These are phyloP conservation scores for Aurelia sp. DNA, from an alignment of 30 jellyfish, hydroid and myxozoan species.

Conservation along the genomic window DNA sequence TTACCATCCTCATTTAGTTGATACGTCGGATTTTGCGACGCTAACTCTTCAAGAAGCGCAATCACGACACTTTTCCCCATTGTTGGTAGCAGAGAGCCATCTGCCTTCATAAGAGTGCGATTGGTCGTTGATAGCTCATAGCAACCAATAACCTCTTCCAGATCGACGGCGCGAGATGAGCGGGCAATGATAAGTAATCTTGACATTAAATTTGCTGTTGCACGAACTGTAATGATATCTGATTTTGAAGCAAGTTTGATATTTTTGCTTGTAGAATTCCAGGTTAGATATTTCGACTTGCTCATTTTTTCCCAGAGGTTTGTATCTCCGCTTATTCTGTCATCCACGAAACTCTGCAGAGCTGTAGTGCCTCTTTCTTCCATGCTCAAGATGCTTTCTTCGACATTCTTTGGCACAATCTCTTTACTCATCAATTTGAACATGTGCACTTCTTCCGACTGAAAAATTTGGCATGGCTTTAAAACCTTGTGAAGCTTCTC, in stretches of 20 bases:
- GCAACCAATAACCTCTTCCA: too few relatives aligned
- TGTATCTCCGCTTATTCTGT: constrained; percentile 18
- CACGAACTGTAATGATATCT: constrained; percentile 31
- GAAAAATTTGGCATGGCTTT: neutral
- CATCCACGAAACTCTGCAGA: constrained; percentile 21
- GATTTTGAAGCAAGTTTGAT: constrained; percentile 26
- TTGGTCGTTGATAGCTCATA: too few relatives aligned
- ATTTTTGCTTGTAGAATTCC: constrained; percentile 15
- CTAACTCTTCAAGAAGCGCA: too few relatives aligned
- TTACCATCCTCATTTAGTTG: too few relatives aligned
- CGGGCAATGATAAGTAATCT: constrained; percentile 13
- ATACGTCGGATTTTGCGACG: too few relatives aligned
- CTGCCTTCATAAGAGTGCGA: too few relatives aligned
- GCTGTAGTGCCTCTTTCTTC: constrained; percentile 4
- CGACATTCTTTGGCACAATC: too few relatives aligned
- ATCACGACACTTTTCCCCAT: too few relatives aligned
- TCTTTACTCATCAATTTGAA: neutral
- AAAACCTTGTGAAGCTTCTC: constrained; percentile 22
- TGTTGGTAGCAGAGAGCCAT: too few relatives aligned
- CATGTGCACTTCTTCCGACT: neutral
- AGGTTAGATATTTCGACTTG: constrained; percentile 17
- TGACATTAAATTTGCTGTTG: constrained; percentile 27
- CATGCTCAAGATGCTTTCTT: constrained; percentile 2
- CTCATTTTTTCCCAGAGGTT: constrained; percentile 17
- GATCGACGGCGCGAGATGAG: constrained; percentile 26